These are phyloP conservation scores for Anolis apletophallus DNA, from an alignment of 2,797 vertebrate genomes.

Conservation along the genomic window DNA sequence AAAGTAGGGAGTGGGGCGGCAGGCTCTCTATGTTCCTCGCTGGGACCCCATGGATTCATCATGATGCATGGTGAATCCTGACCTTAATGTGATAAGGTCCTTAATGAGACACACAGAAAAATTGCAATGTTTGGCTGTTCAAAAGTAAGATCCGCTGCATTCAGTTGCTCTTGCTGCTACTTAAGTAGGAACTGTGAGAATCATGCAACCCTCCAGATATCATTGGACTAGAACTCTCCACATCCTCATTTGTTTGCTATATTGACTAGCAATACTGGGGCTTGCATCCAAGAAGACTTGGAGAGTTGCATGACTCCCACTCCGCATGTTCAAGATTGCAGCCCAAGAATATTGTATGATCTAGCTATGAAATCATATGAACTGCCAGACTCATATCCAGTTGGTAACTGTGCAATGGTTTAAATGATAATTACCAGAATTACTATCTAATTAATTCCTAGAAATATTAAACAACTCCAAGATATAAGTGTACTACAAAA, in stretches of 20 bases:
- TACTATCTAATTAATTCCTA: not conserved
- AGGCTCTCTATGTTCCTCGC: too few relatives aligned
- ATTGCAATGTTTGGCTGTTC: not conserved
- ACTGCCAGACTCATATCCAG: not conserved
- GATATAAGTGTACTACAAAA: not conserved
- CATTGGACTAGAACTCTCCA: too few relatives aligned
- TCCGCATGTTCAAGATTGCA: not conserved
- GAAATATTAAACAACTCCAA: not conserved
- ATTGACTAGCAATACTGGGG: too few relatives aligned
- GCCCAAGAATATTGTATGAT: not conserved
- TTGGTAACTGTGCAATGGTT: not conserved
- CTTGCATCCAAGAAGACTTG: too few relatives aligned
- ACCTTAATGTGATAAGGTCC: too few relatives aligned
- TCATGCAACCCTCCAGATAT: too few relatives aligned
- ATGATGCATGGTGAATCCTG: too few relatives aligned
- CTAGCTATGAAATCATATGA: not conserved
- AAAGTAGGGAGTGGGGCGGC: too few relatives aligned
- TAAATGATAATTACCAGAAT: not conserved
- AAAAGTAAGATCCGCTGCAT: not conserved
- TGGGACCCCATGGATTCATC: too few relatives aligned
- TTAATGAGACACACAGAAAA: not conserved
- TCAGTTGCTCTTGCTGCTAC: not conserved
- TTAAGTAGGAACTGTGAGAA: too few relatives aligned
- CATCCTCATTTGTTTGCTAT: not conserved
- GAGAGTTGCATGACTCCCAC: not conserved